Evolutionary conservation across 2,888 invertebrate species (phyloP).

Genomic region (Parthenolecanium corni): DNA sequence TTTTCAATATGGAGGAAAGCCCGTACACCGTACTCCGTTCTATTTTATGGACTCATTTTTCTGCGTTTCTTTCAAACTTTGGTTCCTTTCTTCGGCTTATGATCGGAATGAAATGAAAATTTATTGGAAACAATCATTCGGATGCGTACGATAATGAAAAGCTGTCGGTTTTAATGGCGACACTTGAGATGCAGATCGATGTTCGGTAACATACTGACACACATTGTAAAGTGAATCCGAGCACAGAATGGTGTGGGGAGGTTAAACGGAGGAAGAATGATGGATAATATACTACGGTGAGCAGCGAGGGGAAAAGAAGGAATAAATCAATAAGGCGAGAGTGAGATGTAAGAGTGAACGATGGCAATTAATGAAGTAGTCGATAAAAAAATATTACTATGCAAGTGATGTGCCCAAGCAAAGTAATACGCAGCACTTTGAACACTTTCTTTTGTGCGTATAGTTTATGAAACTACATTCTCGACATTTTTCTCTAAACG

Average conservation of each 20-base stretch:
- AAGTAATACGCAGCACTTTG: neutral
- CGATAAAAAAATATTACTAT: slow-evolving; percentile 19
- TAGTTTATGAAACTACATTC: slow-evolving; percentile 14
- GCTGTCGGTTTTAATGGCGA: slow-evolving; percentile 21
- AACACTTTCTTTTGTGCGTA: slow-evolving; percentile 1
- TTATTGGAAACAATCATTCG: neutral
- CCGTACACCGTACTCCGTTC: too few relatives aligned
- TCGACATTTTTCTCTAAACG: slow-evolving; percentile 2
- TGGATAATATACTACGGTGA: neutral
- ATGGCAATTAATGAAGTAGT: slow-evolving; percentile 11
- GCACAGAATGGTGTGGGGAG: neutral
- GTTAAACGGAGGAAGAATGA: neutral
- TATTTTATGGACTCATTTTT: too few relatives aligned
- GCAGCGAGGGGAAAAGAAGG: neutral
- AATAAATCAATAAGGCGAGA: neutral
- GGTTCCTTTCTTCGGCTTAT: too few relatives aligned
- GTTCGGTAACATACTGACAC: slow-evolving; percentile 22
- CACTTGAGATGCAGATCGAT: slow-evolving; percentile 20
- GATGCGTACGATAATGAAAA: neutral
- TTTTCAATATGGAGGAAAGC: too few relatives aligned
- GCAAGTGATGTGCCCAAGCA: slow-evolving; percentile 17
- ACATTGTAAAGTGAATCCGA: slow-evolving; percentile 7
- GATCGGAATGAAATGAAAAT: too few relatives aligned
- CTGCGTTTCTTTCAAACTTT: too few relatives aligned
- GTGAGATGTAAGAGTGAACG: neutral